Evolutionary conservation across 1,140 invertebrate genomes (phyloP).

Genomic region (Saccostrea cuccullata): DNA sequence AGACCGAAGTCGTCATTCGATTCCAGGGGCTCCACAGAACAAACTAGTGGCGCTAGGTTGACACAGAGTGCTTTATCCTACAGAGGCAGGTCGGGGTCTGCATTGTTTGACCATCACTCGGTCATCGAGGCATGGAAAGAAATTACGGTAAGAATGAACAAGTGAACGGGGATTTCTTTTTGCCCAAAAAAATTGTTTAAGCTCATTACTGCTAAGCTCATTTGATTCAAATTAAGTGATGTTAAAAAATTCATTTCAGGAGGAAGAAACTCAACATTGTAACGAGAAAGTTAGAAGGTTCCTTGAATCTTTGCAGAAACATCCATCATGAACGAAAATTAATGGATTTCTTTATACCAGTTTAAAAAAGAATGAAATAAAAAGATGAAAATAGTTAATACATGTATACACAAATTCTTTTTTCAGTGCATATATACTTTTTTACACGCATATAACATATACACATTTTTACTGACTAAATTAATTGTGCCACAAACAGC

Average conservation of each 20-base stretch:
- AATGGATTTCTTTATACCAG: background rate
- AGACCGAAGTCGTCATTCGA: background rate
- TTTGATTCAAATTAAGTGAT: too few species aligned
- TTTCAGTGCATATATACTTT: too few species aligned
- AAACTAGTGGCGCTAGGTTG: background rate
- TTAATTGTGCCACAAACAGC: too few species aligned
- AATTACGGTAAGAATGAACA: background rate
- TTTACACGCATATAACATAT: too few species aligned
- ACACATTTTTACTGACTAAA: too few species aligned
- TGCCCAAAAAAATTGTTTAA: background rate
- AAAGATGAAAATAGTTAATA: too few species aligned
- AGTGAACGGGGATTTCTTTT: background rate
- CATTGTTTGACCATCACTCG: background rate
- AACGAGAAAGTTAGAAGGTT: constrained; percentile 26
- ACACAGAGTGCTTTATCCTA: background rate
- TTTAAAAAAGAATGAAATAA: too few species aligned
- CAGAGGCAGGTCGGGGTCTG: background rate
- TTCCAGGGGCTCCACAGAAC: background rate
- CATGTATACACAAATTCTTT: too few species aligned
- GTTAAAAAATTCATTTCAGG: background rate
- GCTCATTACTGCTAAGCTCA: background rate
- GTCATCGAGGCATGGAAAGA: constrained; percentile 21
- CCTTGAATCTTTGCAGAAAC: background rate
- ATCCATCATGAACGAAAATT: background rate
- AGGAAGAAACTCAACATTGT: constrained; percentile 37